Evolutionary conservation across 2,113 vertebrate species (phyloP).

Genomic region (Phrynosoma platyrhinos): DNA sequence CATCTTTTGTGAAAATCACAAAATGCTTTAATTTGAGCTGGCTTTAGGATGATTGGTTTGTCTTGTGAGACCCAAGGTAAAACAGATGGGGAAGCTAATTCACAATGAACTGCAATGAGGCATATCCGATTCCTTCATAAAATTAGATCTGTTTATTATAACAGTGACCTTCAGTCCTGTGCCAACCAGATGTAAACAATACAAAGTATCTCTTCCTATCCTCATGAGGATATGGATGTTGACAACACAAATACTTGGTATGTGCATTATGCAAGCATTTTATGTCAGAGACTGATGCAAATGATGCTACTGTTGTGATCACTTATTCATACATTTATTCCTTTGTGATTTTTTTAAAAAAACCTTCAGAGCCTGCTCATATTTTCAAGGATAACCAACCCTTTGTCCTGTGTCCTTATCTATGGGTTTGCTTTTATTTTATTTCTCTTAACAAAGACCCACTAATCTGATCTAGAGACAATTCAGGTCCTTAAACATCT

Average conservation of each 20-base stretch:
- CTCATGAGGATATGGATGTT: conserved; percentile 50
- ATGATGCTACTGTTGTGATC: background rate
- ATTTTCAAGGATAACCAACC: no score
- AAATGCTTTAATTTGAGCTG: background rate
- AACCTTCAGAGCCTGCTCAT: no score
- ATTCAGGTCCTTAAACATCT: no score
- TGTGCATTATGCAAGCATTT: background rate
- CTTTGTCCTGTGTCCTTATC: no score
- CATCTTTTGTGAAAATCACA: background rate
- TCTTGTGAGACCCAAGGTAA: no score
- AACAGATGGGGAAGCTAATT: background rate
- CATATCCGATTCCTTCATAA: conserved; percentile 53
- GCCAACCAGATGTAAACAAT: conserved; percentile 63
- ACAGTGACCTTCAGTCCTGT: conserved; percentile 65
- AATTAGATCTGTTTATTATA: conserved; percentile 65
- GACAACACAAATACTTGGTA: background rate
- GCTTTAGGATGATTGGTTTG: background rate
- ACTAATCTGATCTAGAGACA: no score
- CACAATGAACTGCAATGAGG: conserved; percentile 53
- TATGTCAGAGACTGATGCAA: conserved; percentile 51
- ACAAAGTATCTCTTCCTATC: conserved; percentile 58
- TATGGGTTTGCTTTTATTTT: no score
- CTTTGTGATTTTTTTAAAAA: no score
- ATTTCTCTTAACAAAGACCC: no score
- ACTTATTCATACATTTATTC: no score